These are phyloP conservation scores for Oxycera nigricornis DNA, from an alignment of 2,888 invertebrate genomes.

Conservation along the genomic window DNA sequence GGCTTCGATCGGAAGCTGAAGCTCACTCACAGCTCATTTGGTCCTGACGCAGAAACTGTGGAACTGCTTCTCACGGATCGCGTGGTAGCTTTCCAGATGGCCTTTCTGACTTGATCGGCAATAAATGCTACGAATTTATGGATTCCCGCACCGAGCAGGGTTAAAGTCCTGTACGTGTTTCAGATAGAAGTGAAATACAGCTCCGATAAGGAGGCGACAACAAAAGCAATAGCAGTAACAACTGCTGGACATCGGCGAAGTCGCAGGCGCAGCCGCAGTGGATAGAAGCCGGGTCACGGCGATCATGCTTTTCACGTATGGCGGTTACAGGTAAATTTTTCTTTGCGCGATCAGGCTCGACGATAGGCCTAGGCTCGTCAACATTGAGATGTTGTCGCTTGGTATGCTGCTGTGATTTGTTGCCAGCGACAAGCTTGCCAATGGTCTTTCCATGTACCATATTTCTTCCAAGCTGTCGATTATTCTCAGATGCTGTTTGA, in stretches of 20 bases:
- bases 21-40: too few species aligned
- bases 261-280: neutral
- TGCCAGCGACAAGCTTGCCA: constrained; percentile 32
- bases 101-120: too few species aligned
- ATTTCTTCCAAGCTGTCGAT: constrained; percentile 30
- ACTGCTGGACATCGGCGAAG: neutral
- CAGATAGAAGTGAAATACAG: too few species aligned
- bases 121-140: too few species aligned
- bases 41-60: too few species aligned
- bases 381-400: constrained; percentile 38
- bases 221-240: neutral
- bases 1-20: too few species aligned
- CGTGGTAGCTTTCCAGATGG: too few species aligned
- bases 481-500: neutral
- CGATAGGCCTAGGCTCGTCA: constrained; percentile 41
- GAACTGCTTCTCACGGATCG: too few species aligned
- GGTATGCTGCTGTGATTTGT: constrained; percentile 40
- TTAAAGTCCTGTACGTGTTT: too few species aligned
- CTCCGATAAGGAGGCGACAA: neutral
- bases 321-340: constrained; percentile 28
- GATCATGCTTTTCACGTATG: constrained; percentile 29
- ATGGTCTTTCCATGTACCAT: constrained; percentile 34
- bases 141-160: too few species aligned
- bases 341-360: constrained; percentile 13
- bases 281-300: constrained; percentile 38